These are phyloP conservation scores for Cathartes aura DNA, from an alignment of 2,113 vertebrate species.

Conservation along the genomic window DNA sequence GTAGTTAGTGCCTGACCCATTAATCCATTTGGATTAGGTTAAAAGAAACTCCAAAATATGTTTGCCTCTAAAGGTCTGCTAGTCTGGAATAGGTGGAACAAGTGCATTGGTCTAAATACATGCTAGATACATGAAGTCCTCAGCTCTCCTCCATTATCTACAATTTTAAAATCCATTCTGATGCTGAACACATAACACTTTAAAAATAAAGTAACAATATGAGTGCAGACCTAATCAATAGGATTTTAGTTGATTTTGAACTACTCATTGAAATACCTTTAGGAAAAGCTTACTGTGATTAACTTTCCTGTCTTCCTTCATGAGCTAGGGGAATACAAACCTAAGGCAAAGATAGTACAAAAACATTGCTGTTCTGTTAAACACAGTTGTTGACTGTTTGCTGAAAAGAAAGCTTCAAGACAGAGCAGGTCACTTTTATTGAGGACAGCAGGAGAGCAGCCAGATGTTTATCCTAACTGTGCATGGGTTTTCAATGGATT, in stretches of 20 bases:
- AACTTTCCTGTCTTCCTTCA: not conserved
- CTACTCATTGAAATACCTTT: not conserved
- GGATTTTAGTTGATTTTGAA: not conserved
- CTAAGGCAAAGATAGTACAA: not conserved
- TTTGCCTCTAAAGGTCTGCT: not conserved
- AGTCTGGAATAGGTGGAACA: not conserved
- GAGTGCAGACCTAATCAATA: not conserved
- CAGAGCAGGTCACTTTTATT: not conserved
- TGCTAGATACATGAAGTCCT: not conserved
- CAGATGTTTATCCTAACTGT: not conserved
- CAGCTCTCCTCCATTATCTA: not conserved
- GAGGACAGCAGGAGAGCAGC: not conserved
- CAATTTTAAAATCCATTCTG: not conserved
- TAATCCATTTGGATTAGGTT: not conserved
- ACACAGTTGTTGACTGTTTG: not conserved
- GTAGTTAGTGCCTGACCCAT: not conserved
- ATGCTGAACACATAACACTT: not conserved
- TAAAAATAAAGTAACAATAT: not conserved
- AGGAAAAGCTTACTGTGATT: not conserved
- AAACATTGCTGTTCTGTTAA: not conserved
- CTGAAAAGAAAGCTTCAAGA: not conserved
- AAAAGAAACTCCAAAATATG: not conserved
- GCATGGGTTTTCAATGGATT: not conserved
- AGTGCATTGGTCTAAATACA: not conserved
- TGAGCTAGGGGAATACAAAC: not conserved